A percentile compares a stretch with the other conserved stretches of the same genome.
Conservation (phyloP, 1,140 invertebrate species). For the Zelostemma sp. region DNA sequence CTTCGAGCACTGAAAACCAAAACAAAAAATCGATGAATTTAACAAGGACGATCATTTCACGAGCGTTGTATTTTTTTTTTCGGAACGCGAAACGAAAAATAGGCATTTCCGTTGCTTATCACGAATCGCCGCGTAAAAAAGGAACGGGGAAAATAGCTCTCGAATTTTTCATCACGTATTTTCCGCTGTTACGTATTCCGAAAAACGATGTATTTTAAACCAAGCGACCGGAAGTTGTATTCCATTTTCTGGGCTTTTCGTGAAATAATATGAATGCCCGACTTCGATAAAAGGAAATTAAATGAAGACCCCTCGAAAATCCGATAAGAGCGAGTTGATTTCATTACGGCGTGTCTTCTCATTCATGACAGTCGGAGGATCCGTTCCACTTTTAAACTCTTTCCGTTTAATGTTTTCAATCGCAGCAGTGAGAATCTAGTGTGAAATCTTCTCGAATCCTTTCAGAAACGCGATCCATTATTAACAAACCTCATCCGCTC, state of each 20-base stretch:
- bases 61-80: too few relatives aligned
- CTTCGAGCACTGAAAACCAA: too few relatives aligned
- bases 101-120: background rate
- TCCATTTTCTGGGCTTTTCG: too few relatives aligned
- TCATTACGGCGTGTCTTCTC: conserved; percentile 50
- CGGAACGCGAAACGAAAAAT: background rate
- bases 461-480: conserved; percentile 18
- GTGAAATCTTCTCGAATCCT: conserved; percentile 1
- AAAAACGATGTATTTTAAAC: too few relatives aligned
- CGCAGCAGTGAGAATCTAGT: background rate
- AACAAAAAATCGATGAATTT: too few relatives aligned
- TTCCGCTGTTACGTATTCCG: conserved; percentile 27
- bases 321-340: conserved; percentile 65
- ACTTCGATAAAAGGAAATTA: conserved; percentile 63
- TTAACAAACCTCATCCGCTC: conserved; percentile 29
- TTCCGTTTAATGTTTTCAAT: conserved; percentile 2
- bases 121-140: conserved; percentile 18
- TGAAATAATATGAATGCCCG: too few relatives aligned
- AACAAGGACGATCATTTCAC: too few relatives aligned
- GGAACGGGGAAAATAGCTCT: too few relatives aligned
- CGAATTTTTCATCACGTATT: conserved; percentile 35
- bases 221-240: too few relatives aligned
- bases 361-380: conserved; percentile 10
- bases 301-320: conserved; percentile 58
- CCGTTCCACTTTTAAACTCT: conserved; percentile 8